A percentile compares a stretch with the other conserved stretches of the same genome.
These are phyloP conservation scores for Carollia perspicillata DNA, from an alignment of 2,113 vertebrate genomes.

Conservation along the genomic window DNA sequence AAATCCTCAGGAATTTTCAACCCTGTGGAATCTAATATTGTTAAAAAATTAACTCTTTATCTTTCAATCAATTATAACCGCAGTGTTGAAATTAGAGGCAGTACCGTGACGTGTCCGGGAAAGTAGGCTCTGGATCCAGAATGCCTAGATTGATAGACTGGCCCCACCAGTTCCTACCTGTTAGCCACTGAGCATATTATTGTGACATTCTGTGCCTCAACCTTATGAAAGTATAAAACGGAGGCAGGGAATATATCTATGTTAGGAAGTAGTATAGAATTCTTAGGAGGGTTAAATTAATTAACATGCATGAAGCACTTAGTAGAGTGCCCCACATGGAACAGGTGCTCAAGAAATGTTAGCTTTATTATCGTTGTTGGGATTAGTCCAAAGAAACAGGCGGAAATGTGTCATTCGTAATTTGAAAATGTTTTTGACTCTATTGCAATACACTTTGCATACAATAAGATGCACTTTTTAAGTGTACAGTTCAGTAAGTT, in stretches of 20 bases:
- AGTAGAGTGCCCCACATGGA: background rate
- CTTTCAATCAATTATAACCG: background rate
- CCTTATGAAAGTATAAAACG: background rate
- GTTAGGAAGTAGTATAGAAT: background rate
- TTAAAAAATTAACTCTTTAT: slow-evolving; percentile 32
- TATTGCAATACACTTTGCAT: background rate
- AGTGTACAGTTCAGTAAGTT: background rate
- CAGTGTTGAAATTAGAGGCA: background rate
- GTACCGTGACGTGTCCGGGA: background rate
- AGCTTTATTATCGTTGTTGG: background rate
- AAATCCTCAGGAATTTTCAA: background rate
- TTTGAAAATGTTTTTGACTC: background rate
- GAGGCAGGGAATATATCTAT: background rate
- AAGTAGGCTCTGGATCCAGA: background rate
- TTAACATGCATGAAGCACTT: background rate
- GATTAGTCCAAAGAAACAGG: background rate
- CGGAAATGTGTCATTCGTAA: background rate
- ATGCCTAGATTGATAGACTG: background rate
- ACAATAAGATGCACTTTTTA: slow-evolving; percentile 5
- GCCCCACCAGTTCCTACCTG: background rate
- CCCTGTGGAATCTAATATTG: background rate
- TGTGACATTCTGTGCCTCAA: background rate
- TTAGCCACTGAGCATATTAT: background rate
- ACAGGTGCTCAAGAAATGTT: background rate
- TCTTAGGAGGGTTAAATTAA: background rate